Base-by-base conservation (phyloP, 2,113 vertebrate species). In the Anoura caudifer region DNA sequence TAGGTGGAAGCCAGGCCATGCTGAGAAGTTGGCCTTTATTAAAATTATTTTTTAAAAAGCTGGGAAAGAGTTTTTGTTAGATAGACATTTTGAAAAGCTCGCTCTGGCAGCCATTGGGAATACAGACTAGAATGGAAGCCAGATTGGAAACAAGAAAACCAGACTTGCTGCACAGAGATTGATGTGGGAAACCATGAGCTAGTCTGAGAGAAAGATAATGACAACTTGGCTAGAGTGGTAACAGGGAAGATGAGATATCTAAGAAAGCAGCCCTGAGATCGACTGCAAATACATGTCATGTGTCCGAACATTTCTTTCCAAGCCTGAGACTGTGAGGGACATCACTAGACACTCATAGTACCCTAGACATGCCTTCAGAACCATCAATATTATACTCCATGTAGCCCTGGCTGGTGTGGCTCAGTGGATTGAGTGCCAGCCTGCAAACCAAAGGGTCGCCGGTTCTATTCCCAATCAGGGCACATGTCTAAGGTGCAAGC, bases 111-210 rank as follows among this genome's bases (percentile, higher is more conserved):
- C 31, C 36, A 28, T 1, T 75, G 56, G 84, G 73, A 80, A 41
- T 65, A 92, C 54, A 81, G 20, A 72, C 22, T 50, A 9, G 36
- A 94, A 47, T 0, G 6, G 54, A 73, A 5, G 45, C 61, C 70
- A 92, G 52, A 79, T 0, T 43, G 24, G 7, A 91, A 95, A 17
- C 73, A 90, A 86, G 69, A 77, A 76, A 89, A 73, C 61, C 75
- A 83, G 67, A 59, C 43, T 8, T 17, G 59, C 54, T 43, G 17
- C 63, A 52, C 19, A 41, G 26, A 90, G 41, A 43, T n/a, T 12
- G 79, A 13, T 10, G 54, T 10, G 38, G 41, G 28, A 77, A 90
- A 50, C 22, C 45, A 36, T 41, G 17, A 87, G 43, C 50, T 7
- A 8, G 24, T 33, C 22, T 33, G 75, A 47, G 80, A 24, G n/a